Percentiles rank a stretch among this genome's conserved stretches.
Conservation (phyloP, 1,140 invertebrate genomes). For the Arctopsyche grandis region DNA sequence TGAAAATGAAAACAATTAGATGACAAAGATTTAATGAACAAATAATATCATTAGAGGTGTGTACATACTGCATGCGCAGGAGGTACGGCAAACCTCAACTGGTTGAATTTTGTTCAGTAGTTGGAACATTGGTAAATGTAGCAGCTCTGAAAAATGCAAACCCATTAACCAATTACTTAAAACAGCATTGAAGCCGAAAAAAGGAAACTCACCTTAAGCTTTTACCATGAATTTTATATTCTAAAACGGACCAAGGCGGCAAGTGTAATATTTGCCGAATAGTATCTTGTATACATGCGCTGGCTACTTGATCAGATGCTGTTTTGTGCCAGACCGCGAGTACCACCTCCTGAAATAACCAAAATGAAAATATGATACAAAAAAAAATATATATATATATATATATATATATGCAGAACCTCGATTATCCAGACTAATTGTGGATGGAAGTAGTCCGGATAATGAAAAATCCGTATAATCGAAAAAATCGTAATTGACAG, state of each 20-base stretch:
- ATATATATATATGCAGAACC: not conserved
- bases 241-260: slow-evolving; percentile 90
- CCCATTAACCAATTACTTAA: not conserved
- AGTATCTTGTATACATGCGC: slow-evolving; percentile 92
- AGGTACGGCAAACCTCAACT: slow-evolving; percentile 42
- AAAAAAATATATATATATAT: not conserved
- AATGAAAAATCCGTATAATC: too few species aligned
- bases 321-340: slow-evolving; percentile 98
- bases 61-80: slow-evolving; percentile 27
- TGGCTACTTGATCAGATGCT: slow-evolving; percentile 87
- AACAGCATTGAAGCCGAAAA: not conserved
- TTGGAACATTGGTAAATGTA: slow-evolving; percentile 5
- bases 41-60: not conserved
- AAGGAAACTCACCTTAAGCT: slow-evolving; percentile 65
- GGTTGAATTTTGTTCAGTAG: slow-evolving; percentile 28
- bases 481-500: too few species aligned
- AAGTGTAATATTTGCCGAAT: slow-evolving; percentile 94
- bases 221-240: slow-evolving; percentile 95
- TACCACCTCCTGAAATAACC: slow-evolving; percentile 91
- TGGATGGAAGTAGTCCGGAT: too few species aligned
- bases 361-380: not conserved
- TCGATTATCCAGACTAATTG: too few species aligned
- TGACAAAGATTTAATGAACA: not conserved
- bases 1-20: not conserved
- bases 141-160: slow-evolving; percentile 23